Evolutionary conservation across 2,888 invertebrate genomes (phyloP).

Genomic region (Hirtodrosophila alboralis): DNA sequence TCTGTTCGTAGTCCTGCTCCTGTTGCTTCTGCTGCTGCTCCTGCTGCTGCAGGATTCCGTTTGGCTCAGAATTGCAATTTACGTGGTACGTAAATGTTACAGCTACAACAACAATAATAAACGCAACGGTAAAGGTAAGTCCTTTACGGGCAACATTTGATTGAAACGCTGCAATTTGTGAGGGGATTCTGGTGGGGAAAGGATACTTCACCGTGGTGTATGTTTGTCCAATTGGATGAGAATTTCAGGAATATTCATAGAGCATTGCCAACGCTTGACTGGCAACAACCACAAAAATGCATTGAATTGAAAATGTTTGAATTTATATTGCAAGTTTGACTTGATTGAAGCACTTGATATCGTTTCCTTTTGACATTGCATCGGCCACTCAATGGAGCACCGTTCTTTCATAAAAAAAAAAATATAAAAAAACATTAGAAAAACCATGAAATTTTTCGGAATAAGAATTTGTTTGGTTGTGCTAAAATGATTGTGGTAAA

Average conservation of each 20-base stretch:
- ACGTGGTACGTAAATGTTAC: slow-evolving; percentile 65
- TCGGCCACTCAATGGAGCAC: slow-evolving; percentile 20
- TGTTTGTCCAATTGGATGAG: slow-evolving; percentile 30
- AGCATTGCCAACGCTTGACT: slow-evolving; percentile 64
- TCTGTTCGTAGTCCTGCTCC: slow-evolving; percentile 2
- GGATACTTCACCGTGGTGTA: slow-evolving; percentile 34
- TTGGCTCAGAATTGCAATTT: slow-evolving; percentile 64
- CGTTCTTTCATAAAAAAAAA: neutral
- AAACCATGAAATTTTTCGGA: slow-evolving; percentile 6
- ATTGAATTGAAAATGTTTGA: slow-evolving; percentile 77
- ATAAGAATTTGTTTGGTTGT: slow-evolving; percentile 17
- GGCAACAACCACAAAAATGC: slow-evolving; percentile 75
- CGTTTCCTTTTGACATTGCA: slow-evolving; percentile 64
- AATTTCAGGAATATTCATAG: slow-evolving; percentile 69
- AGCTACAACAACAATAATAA: slow-evolving; percentile 30
- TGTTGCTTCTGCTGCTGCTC: slow-evolving; percentile 10
- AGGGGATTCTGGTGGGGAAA: slow-evolving; percentile 12
- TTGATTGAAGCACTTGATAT: slow-evolving; percentile 75
- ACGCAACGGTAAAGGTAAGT: slow-evolving; percentile 35
- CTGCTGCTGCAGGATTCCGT: slow-evolving; percentile 20
- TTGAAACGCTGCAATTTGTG: slow-evolving; percentile 63
- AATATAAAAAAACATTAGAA: neutral
- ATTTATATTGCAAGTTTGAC: slow-evolving; percentile 77
- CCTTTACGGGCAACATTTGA: slow-evolving; percentile 53
- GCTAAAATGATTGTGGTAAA: slow-evolving; percentile 2